Conservation (phyloP, 2,888 invertebrate genomes). For the Nycteola revayana region DNA sequence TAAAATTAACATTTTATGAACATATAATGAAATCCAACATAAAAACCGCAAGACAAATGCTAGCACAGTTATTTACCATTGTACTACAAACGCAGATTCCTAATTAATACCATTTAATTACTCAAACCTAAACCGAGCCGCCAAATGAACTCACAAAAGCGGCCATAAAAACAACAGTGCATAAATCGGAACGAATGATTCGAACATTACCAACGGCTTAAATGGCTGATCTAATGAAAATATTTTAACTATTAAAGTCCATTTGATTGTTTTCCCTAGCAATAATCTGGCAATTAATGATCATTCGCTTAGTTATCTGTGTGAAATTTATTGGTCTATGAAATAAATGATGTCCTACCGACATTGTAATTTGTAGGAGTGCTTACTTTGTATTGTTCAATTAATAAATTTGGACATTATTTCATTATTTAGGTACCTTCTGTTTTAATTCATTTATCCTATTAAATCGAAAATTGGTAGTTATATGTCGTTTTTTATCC, state of each 20-base stretch:
- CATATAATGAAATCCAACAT: too few species aligned
- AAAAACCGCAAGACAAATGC: too few species aligned
- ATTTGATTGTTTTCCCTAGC: conserved; percentile 57
- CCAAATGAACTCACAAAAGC: conserved; percentile 50
- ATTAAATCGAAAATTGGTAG: too few species aligned
- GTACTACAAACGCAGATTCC: conserved; percentile 9
- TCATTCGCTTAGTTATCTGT: conserved; percentile 25
- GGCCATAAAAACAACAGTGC: conserved; percentile 46
- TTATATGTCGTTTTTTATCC: too few species aligned
- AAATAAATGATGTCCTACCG: conserved; percentile 18
- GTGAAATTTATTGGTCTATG: conserved; percentile 26
- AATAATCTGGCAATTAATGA: conserved; percentile 46
- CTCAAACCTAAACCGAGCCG: conserved; percentile 43
- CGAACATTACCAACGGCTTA: conserved; percentile 38
- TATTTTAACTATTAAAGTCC: conserved; percentile 53
- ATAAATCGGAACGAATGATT: conserved; percentile 58
- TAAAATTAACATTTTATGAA: too few species aligned
- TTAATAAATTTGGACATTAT: too few species aligned
- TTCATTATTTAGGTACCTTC: too few species aligned
- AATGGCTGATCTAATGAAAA: conserved; percentile 54
- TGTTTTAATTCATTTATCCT: too few species aligned
- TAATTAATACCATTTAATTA: conserved; percentile 39
- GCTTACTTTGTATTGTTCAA: too few species aligned
- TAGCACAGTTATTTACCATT: conserved; percentile 6
- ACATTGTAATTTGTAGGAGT: conserved; percentile 8